Evolutionary conservation across 2,888 invertebrate genomes (phyloP).

Genomic region (Penaeus monodon): DNA sequence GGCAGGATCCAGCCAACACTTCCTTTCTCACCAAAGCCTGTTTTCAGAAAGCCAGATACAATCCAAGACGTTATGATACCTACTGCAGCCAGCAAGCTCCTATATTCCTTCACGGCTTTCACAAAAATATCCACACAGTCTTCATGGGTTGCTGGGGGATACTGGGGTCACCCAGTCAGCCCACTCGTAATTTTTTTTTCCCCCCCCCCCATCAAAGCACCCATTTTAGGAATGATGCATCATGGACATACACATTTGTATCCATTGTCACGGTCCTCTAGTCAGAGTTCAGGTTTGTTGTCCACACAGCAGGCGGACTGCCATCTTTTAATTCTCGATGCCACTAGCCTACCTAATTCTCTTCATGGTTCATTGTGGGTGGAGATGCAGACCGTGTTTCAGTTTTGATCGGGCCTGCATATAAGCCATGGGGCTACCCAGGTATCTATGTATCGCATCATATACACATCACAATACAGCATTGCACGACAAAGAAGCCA

Average conservation of each 20-base stretch:
- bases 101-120: constrained; percentile 76
- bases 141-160: constrained; percentile 80
- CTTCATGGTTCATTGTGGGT: constrained; percentile 76
- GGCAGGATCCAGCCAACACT: neutral
- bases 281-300: constrained; percentile 83
- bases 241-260: constrained; percentile 70
- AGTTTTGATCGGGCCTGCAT: constrained; percentile 71
- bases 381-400: constrained; percentile 74
- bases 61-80: constrained; percentile 51
- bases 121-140: constrained; percentile 73
- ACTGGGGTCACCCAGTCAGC: constrained; percentile 67
- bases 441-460: constrained; percentile 33
- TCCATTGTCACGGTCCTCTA: constrained; percentile 76
- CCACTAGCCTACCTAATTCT: constrained; percentile 72
- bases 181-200: constrained; percentile 28
- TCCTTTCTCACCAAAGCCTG: constrained; percentile 29
- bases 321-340: constrained; percentile 67
- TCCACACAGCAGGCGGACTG: constrained; percentile 71
- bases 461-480: constrained; percentile 46
- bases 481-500: neutral
- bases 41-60: constrained; percentile 49
- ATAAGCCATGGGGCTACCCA: constrained; percentile 35
- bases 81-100: constrained; percentile 71
- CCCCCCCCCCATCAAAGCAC: constrained; percentile 9
- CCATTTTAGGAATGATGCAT: neutral